Percentiles rank a stretch among this genome's conserved stretches.
These are phyloP conservation scores for Microtus montanus DNA, from an alignment of 2,113 vertebrate genomes.

Conservation along the genomic window DNA sequence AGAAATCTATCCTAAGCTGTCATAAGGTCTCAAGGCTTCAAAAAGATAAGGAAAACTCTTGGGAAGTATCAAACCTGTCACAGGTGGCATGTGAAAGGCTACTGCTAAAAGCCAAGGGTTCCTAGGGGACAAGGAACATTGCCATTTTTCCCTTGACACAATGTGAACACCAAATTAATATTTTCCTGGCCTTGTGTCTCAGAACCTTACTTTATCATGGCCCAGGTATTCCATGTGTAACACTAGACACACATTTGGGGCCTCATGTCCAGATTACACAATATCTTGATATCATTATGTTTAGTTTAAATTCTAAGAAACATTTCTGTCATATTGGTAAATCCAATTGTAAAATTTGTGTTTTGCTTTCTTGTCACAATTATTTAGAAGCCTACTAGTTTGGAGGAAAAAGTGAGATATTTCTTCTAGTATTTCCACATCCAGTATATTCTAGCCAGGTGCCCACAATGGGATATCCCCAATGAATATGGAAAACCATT, in stretches of 20 bases:
- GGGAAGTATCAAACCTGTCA: not conserved
- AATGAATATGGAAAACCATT: not conserved
- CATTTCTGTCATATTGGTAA: not conserved
- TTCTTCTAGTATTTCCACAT: not conserved
- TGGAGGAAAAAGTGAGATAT: not conserved
- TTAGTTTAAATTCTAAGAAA: accelerated
- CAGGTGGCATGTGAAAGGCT: not conserved
- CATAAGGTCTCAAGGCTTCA: not conserved
- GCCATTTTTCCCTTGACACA: not conserved
- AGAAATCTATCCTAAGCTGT: not conserved
- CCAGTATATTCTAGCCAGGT: not conserved
- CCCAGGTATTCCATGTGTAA: not conserved
- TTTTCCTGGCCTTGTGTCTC: not conserved
- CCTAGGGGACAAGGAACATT: not conserved
- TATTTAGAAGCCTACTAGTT: not conserved
- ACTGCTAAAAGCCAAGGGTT: too few relatives aligned
- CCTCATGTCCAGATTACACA: not conserved
- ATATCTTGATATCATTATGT: not conserved
- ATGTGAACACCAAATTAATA: not conserved
- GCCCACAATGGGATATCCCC: not conserved
- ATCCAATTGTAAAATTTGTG: too few relatives aligned
- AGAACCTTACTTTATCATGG: not conserved
- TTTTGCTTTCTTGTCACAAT: not conserved
- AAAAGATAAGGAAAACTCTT: not conserved
- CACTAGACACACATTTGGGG: too few relatives aligned